Percentiles rank a stretch among this genome's conserved stretches.
phyloP scores from a whole-genome alignment of 30 jellyfish, hydroid and myxozoan genomes.

The Haliclystus octoradiatus region DNA sequence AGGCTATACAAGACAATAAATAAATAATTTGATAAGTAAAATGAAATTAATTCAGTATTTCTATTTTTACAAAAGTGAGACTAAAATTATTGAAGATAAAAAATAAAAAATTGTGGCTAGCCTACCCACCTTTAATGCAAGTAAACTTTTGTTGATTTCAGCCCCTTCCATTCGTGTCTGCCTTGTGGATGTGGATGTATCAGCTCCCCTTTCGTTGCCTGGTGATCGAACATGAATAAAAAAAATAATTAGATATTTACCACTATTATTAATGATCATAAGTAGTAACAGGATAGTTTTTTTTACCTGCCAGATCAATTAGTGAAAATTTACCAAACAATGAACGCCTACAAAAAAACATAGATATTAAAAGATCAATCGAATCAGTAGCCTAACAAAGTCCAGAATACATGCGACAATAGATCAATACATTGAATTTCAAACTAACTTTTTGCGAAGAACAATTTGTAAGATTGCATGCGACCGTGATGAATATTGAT shows the following conservation, averaged over 20 bases:
- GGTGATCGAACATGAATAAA: neutral
- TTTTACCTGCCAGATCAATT: constrained; percentile 87
- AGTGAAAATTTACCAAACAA: constrained; percentile 84
- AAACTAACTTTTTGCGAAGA: constrained; percentile 64
- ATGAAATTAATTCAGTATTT: too few species aligned
- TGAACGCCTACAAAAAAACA: constrained; percentile 58
- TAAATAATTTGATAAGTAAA: too few species aligned
- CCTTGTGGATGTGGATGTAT: constrained; percentile 83
- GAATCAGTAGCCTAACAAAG: neutral
- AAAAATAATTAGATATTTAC: too few species aligned
- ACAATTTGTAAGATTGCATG: constrained; percentile 88
- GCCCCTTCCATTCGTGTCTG: constrained; percentile 99
- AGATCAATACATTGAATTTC: neutral
- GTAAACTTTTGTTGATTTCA: constrained; percentile 89
- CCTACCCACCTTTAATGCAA: constrained; percentile 63
- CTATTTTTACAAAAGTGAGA: too few species aligned
- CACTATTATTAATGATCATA: too few species aligned
- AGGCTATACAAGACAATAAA: too few species aligned
- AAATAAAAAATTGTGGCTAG: too few species aligned
- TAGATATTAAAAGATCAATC: too few species aligned
- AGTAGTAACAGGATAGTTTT: neutral
- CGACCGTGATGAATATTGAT: constrained; percentile 87
- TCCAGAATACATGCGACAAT: neutral
- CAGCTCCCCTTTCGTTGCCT: constrained; percentile 99
- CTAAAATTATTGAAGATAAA: too few species aligned